Evolutionary conservation across 2,113 vertebrate species (phyloP).

Genomic region (Mandrillus leucophaeus): DNA sequence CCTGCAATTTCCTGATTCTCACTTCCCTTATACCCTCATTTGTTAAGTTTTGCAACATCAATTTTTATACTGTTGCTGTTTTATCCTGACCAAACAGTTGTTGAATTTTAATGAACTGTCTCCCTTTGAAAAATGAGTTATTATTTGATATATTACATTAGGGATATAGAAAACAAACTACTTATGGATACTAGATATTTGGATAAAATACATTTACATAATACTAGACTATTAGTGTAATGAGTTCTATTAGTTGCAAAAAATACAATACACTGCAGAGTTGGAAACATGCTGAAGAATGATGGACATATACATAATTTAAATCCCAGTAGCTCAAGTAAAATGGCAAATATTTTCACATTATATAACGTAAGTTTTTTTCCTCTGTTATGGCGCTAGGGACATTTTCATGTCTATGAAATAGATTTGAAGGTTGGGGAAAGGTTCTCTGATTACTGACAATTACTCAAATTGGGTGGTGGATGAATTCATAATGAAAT

Average conservation of each 20-base stretch:
- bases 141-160: slow-evolving; percentile 87
- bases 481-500: not conserved
- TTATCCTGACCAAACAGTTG: slow-evolving; percentile 83
- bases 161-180: slow-evolving; percentile 83
- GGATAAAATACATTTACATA: slow-evolving; percentile 84
- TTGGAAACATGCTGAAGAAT: slow-evolving; percentile 49
- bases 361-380: not conserved
- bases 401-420: not conserved
- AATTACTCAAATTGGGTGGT: not conserved
- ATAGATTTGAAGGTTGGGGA: not conserved
- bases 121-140: slow-evolving; percentile 87
- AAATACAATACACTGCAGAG: slow-evolving; percentile 72
- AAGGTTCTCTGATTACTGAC: not conserved
- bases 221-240: slow-evolving; percentile 81
- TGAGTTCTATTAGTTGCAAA: slow-evolving; percentile 78
- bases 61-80: slow-evolving; percentile 85
- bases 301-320: slow-evolving; percentile 52
- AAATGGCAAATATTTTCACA: slow-evolving; percentile 59
- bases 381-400: not conserved
- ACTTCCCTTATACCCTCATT: slow-evolving; percentile 84
- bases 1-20: slow-evolving; percentile 83
- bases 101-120: slow-evolving; percentile 85
- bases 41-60: slow-evolving; percentile 86
- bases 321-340: slow-evolving; percentile 33
- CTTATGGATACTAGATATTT: slow-evolving; percentile 83